These are phyloP conservation scores for Dryocosmus kuriphilus DNA, from an alignment of 2,888 invertebrate species.

Conservation along the genomic window DNA sequence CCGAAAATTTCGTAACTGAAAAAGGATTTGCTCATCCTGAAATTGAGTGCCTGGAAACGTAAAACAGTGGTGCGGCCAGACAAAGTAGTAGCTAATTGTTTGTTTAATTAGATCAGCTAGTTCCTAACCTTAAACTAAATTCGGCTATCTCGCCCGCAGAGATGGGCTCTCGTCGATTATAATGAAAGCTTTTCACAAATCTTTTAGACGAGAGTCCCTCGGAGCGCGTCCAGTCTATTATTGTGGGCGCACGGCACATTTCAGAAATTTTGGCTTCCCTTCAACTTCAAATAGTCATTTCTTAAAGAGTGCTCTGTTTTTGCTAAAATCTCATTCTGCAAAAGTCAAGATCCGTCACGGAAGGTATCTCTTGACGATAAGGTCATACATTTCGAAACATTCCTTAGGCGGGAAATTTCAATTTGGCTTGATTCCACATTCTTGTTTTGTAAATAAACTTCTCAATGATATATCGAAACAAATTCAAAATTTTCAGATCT, in stretches of 20 bases:
- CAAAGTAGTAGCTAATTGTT: slow-evolving; percentile 66
- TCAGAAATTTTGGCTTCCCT: slow-evolving; percentile 71
- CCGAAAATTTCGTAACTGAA: background rate
- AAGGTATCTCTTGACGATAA: slow-evolving; percentile 1
- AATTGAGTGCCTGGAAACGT: slow-evolving; percentile 41
- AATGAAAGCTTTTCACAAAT: slow-evolving; percentile 42
- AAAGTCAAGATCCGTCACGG: slow-evolving; percentile 17
- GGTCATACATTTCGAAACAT: slow-evolving; percentile 21
- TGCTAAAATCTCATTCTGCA: slow-evolving; percentile 11
- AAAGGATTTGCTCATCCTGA: background rate
- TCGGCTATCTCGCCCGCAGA: slow-evolving; percentile 76
- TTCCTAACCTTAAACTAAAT: slow-evolving; percentile 72
- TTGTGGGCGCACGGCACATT: slow-evolving; percentile 61
- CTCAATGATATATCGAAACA: background rate
- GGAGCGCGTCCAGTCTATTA: slow-evolving; percentile 76
- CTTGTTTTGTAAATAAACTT: background rate
- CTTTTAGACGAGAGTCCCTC: slow-evolving; percentile 69
- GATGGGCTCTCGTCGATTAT: slow-evolving; percentile 65
- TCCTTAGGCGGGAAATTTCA: slow-evolving; percentile 13
- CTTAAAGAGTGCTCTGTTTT: slow-evolving; percentile 32
- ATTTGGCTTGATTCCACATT: background rate
- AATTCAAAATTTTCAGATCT: background rate
- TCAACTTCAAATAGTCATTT: slow-evolving; percentile 61
- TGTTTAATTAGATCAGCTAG: slow-evolving; percentile 70
- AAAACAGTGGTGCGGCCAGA: slow-evolving; percentile 60